These are phyloP conservation scores for Anticlea derivata DNA, from an alignment of 2,888 invertebrate genomes.

Conservation along the genomic window DNA sequence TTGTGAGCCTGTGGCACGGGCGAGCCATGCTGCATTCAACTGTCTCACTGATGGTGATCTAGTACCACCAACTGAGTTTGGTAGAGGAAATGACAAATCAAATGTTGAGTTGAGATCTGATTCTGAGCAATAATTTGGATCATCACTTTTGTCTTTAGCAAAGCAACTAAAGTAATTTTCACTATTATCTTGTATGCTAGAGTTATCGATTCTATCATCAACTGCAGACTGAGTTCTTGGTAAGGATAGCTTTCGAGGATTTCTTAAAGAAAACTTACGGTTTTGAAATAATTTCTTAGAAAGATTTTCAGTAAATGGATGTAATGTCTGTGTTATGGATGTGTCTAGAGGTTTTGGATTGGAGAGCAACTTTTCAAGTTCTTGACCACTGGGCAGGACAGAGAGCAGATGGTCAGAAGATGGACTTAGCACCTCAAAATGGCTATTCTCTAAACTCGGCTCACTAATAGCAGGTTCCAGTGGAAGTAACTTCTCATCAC, in stretches of 20 bases:
- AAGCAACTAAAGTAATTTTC: slow-evolving; percentile 22
- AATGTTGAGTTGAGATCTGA: slow-evolving; percentile 17
- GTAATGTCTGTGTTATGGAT: slow-evolving; percentile 37
- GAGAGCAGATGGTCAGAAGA: slow-evolving; percentile 50
- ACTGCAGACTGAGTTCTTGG: slow-evolving; percentile 45
- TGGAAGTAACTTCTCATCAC: slow-evolving; percentile 36
- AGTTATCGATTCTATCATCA: slow-evolving; percentile 37
- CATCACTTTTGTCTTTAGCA: slow-evolving; percentile 22
- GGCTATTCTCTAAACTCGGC: slow-evolving; percentile 43
- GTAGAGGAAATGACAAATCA: slow-evolving; percentile 19
- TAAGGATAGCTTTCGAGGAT: slow-evolving; percentile 87
- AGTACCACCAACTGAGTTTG: slow-evolving; percentile 24
- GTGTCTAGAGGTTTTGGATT: slow-evolving; percentile 53
- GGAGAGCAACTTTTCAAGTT: slow-evolving; percentile 77
- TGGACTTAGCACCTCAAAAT: slow-evolving; percentile 43
- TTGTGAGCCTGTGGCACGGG: slow-evolving; percentile 71
- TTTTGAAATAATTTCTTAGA: slow-evolving; percentile 88
- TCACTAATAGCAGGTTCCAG: slow-evolving; percentile 43
- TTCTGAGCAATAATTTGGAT: slow-evolving; percentile 16
- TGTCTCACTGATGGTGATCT: slow-evolving; percentile 51
- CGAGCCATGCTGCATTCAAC: slow-evolving; percentile 71
- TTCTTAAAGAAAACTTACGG: slow-evolving; percentile 87
- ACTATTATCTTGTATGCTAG: slow-evolving; percentile 30
- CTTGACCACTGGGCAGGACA: slow-evolving; percentile 61
- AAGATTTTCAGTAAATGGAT: slow-evolving; percentile 76